These are phyloP conservation scores for Motacilla alba DNA, from an alignment of 2,113 vertebrate species.

Conservation along the genomic window DNA sequence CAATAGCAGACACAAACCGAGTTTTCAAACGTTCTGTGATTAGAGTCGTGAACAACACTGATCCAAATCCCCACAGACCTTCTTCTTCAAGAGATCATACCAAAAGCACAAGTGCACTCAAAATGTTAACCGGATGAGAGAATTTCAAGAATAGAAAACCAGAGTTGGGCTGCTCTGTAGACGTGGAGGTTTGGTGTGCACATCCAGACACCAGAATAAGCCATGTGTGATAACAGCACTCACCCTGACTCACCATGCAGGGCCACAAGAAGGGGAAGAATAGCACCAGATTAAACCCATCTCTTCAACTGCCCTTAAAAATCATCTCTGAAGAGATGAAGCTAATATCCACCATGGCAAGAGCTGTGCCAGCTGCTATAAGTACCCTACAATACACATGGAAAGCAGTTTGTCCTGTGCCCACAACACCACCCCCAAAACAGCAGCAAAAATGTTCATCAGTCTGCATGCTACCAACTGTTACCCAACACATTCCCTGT, in stretches of 20 bases:
- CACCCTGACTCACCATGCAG: neutral
- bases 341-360: neutral
- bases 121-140: neutral
- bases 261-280: neutral
- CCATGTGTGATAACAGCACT: neutral
- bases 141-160: neutral
- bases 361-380: neutral
- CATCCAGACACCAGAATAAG: neutral
- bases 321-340: neutral
- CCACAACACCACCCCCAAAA: neutral
- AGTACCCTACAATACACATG: no score
- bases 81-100: no score
- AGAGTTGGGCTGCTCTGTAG: neutral
- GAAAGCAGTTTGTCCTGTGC: no score
- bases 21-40: neutral
- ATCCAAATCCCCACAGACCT: neutral
- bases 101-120: neutral
- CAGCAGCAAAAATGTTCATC: neutral
- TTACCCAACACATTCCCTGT: neutral
- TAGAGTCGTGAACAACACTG: neutral
- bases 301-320: neutral
- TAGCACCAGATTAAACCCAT: neutral
- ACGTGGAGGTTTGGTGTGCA: neutral
- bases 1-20: accelerated
- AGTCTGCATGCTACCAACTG: no score